A percentile compares a stretch with the other conserved stretches of the same genome.
Conservation (phyloP, 2,113 vertebrate species). For the Phrynosoma platyrhinos region DNA sequence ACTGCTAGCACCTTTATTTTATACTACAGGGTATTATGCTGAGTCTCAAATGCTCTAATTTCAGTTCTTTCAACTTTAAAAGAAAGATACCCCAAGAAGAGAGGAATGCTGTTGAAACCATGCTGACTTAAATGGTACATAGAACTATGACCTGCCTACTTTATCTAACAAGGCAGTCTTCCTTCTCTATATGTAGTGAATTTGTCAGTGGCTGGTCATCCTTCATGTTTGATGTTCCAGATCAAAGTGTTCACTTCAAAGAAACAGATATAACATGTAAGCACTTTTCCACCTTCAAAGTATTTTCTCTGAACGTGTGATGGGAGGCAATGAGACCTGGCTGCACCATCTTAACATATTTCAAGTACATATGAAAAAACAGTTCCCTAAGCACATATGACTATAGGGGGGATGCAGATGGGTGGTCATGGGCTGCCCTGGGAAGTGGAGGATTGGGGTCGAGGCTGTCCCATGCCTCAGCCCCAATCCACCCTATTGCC, state of each 20-base stretch:
- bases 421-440: too few species aligned
- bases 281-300: background rate
- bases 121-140: background rate
- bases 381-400: background rate
- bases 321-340: background rate
- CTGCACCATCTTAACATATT: background rate
- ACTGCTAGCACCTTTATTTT: slow-evolving; percentile 1
- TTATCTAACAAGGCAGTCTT: background rate
- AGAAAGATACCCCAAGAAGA: background rate
- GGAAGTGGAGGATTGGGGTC: too few species aligned
- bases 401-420: too few species aligned
- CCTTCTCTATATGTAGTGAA: too few species aligned
- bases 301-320: background rate
- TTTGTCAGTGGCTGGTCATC: background rate
- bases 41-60: background rate
- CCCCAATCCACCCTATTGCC: too few species aligned
- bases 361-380: background rate
- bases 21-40: background rate
- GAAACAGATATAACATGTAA: background rate
- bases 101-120: background rate
- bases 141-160: background rate
- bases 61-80: background rate
- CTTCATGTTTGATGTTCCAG: background rate
- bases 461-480: too few species aligned
- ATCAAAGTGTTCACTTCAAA: background rate